Base-by-base conservation (phyloP, 2,113 vertebrate genomes). In the Arothron firmamentum region DNA sequence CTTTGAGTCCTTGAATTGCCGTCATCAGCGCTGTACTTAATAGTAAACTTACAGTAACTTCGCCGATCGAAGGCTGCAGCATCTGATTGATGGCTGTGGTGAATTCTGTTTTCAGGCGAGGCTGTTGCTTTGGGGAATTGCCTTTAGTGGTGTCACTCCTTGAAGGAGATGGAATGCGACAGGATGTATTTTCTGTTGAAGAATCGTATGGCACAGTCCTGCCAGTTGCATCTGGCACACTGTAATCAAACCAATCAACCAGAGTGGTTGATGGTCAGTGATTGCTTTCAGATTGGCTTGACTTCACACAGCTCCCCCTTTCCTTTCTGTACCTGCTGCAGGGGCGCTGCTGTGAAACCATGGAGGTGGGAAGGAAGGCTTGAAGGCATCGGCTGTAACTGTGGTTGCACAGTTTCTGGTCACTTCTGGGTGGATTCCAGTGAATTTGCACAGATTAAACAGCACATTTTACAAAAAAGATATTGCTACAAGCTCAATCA, bases 231-330 rank as follows among this genome's bases (percentile, higher is more conserved):
- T 85, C 85, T 86, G 85, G 74, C 50, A 28, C 68, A 67, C 80
- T 75, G 82, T 85, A 88, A 89, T 89, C 88, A 88, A 84, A 88
- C 79, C 88, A 87, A 85, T 89, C 88, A n/a, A n/a, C n/a, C n/a
- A 88, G 2, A 52, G 52, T 3, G 66, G 68, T 69, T 86, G 88
- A 89, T 85, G 80, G 85, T 85, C 84, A 85, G 63, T 88, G 84
- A 89, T 89, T 85, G 84, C 86, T 80, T 85, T 89, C 75, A 79
- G 86, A 88, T 88, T 84, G 81, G 80, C 81, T 83, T 49, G 49
- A 64, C 76, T 72, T 75, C 75, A 59, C 67, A 59, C 31, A 9
- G 72, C 61, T 56, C 60, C 63, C 48, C 49, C 3, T 25, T 20
- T 9, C 9, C 18, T n/a, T 2, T 6, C 18, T 7, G 77, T 83